Evolutionary conservation across 2,888 invertebrate genomes (phyloP).

Genomic region (Apantesis nais): DNA sequence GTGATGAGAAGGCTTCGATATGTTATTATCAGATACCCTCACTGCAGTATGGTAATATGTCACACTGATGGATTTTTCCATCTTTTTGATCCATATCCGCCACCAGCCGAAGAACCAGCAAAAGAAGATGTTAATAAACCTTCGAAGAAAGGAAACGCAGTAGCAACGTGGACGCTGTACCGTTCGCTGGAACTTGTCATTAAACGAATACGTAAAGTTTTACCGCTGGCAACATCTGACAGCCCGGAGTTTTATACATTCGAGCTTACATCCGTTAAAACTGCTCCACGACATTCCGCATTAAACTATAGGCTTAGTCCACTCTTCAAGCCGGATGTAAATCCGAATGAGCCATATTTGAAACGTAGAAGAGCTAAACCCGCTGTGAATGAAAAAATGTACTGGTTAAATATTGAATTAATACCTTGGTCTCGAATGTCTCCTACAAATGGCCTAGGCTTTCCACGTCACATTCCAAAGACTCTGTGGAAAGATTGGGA

Average conservation of each 20-base stretch:
- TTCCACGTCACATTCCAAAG: conserved; percentile 65
- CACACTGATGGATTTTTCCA: conserved; percentile 84
- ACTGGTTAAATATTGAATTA: conserved; percentile 74
- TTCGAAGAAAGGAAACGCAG: conserved; percentile 47
- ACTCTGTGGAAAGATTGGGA: conserved; percentile 88
- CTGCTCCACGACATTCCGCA: conserved; percentile 79
- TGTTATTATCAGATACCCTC: conserved; percentile 85
- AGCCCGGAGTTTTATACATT: conserved; percentile 84
- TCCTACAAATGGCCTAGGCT: conserved; percentile 68
- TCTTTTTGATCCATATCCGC: conserved; percentile 87
- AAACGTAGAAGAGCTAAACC: conserved; percentile 62
- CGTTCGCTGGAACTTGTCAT: conserved; percentile 66
- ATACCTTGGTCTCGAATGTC: conserved; percentile 78
- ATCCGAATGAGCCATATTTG: conserved; percentile 72
- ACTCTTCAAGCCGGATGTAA: conserved; percentile 72
- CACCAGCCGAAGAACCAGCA: conserved; percentile 56
- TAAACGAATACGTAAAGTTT: conserved; percentile 61
- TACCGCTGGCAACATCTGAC: conserved; percentile 51
- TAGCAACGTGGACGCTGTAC: conserved; percentile 81
- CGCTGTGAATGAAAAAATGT: conserved; percentile 80
- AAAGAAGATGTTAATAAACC: conserved; percentile 23
- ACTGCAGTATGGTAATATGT: conserved; percentile 85
- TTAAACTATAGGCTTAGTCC: conserved; percentile 77
- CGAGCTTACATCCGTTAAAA: conserved; percentile 83
- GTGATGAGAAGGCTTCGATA: conserved; percentile 79